Evolutionary conservation across 2,113 vertebrate genomes (phyloP).

Genomic region (Poicephalus gulielmi): DNA sequence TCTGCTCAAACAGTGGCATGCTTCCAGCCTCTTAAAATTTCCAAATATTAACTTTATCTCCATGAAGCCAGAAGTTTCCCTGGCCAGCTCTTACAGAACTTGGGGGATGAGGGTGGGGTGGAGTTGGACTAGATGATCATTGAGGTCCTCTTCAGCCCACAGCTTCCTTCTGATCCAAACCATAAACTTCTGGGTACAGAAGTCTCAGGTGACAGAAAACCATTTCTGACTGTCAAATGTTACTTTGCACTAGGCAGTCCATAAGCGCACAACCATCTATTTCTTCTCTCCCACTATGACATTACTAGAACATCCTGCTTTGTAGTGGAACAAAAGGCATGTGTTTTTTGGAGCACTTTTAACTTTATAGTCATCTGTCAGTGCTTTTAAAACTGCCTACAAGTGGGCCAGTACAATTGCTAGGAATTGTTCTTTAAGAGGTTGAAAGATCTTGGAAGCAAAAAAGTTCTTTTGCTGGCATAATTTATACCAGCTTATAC

Average conservation of each 20-base stretch:
- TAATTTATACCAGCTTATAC: background rate
- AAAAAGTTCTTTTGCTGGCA: background rate
- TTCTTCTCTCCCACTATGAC: background rate
- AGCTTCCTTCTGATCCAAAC: background rate
- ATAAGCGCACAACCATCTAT: background rate
- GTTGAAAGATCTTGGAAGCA: background rate
- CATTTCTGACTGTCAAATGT: background rate
- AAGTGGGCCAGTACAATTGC: background rate
- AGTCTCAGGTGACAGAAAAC: background rate
- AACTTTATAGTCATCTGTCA: background rate
- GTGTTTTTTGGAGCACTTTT: background rate
- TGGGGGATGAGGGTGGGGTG: rapidly evolving
- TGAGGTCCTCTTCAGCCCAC: background rate
- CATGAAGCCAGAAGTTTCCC: background rate
- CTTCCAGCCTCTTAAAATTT: background rate
- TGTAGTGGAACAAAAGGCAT: background rate
- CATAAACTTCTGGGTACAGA: background rate
- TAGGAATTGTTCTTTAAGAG: background rate
- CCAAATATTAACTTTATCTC: background rate
- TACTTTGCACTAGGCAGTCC: background rate
- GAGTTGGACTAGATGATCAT: background rate
- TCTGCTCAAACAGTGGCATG: background rate
- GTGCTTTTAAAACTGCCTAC: background rate
- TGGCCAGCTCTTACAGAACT: background rate
- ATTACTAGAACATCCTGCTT: background rate